phyloP scores from a whole-genome alignment of 2,888 invertebrate genomes.

The Empis livida region DNA sequence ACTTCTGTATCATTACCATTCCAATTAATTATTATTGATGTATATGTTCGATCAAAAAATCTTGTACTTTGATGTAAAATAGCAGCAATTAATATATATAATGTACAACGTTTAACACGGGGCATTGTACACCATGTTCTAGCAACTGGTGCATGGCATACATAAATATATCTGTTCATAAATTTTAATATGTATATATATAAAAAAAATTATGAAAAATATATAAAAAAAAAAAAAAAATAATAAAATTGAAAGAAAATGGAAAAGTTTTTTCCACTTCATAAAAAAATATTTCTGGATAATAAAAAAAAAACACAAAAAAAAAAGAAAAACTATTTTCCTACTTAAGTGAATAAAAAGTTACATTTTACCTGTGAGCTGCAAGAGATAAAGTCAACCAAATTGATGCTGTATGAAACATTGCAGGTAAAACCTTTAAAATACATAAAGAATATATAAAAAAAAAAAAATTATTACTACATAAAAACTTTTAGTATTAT shows the following conservation, averaged over 20 bases:
- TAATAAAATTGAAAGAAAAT: too few species aligned
- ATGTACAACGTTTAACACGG: constrained; percentile 65
- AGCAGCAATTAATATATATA: constrained; percentile 65
- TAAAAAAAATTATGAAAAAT: too few species aligned
- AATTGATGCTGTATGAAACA: constrained; percentile 89
- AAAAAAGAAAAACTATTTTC: too few species aligned
- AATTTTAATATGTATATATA: too few species aligned
- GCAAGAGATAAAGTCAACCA: constrained; percentile 87
- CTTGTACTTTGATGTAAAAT: constrained; percentile 71
- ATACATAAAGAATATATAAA: constrained; percentile 1
- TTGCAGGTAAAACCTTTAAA: constrained; percentile 50
- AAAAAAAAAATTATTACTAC: too few species aligned
- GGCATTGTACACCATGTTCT: constrained; percentile 60
- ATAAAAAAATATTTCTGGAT: too few species aligned
- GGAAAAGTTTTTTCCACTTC: too few species aligned
- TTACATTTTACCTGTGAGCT: constrained; percentile 51
- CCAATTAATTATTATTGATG: constrained; percentile 54
- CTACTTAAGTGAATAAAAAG: not conserved
- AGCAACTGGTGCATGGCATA: constrained; percentile 83
- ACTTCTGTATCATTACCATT: constrained; percentile 50
- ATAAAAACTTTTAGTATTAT: too few species aligned
- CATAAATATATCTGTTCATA: constrained; percentile 62
- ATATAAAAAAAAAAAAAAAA: too few species aligned
- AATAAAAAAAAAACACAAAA: too few species aligned
- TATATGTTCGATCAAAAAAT: constrained; percentile 59